Percentiles rank a stretch among this genome's conserved stretches.
Conservation (phyloP, 2,113 vertebrate genomes). For the Elephas maximus region DNA sequence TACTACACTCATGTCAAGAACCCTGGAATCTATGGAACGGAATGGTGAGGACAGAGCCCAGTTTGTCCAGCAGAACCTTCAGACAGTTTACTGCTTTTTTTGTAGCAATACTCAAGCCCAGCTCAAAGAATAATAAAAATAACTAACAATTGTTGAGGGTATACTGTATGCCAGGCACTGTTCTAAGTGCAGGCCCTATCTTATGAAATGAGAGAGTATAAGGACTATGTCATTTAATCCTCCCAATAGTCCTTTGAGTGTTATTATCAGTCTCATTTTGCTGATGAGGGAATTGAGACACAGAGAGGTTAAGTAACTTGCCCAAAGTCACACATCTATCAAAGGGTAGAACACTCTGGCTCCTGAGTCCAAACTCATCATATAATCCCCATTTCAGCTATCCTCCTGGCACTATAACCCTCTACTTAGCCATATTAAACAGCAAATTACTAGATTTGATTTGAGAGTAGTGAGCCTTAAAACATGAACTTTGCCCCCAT, state of each 20-base stretch:
- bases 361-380: background rate
- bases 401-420: background rate
- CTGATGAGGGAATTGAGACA: background rate
- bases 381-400: background rate
- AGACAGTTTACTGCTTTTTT: background rate
- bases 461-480: background rate
- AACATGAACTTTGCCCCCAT: background rate
- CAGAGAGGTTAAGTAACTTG: background rate
- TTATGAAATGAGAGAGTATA: background rate
- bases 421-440: background rate
- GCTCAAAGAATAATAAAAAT: constrained; percentile 33
- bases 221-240: background rate
- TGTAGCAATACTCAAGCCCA: background rate
- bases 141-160: background rate
- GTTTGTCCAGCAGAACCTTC: background rate
- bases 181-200: background rate
- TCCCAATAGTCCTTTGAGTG: background rate
- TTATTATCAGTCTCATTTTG: background rate
- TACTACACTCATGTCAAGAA: background rate
- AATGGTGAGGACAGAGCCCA: background rate
- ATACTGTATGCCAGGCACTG: background rate
- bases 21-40: background rate
- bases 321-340: background rate
- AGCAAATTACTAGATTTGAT: background rate
- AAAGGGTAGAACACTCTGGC: background rate